Percentiles rank a stretch among this genome's conserved stretches.
Evolutionary conservation across 2,113 vertebrate species (phyloP).

Genomic region (Alligator sinensis): DNA sequence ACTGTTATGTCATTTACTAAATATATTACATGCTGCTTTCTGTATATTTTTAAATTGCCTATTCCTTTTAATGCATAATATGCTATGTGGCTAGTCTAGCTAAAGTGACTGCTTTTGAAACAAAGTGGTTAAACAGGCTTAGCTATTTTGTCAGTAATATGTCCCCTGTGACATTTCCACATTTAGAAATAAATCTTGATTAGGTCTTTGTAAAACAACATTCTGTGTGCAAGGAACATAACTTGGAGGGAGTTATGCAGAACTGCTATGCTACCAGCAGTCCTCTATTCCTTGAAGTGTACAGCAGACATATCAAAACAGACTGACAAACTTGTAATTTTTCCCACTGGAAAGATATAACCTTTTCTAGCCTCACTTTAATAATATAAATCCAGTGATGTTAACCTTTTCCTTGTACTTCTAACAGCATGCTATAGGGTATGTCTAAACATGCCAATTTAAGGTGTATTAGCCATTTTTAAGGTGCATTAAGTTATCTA

Average conservation of each 20-base stretch:
- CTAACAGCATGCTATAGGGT: background rate
- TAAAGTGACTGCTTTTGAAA: background rate
- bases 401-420: background rate
- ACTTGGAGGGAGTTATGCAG: background rate
- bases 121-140: background rate
- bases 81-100: background rate
- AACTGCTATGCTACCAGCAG: background rate
- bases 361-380: background rate
- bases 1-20: background rate
- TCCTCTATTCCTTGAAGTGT: background rate
- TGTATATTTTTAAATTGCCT: background rate
- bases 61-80: background rate
- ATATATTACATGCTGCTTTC: background rate
- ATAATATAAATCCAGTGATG: background rate
- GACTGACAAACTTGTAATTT: background rate
- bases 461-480: too few relatives aligned
- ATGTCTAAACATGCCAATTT: too few relatives aligned
- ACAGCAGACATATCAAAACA: slow-evolving; percentile 17
- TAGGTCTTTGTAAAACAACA: background rate
- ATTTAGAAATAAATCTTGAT: background rate
- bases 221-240: background rate
- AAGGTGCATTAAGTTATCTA: too few relatives aligned
- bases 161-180: background rate
- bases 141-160: background rate
- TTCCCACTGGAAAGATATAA: background rate